Percentiles rank a stretch among this genome's conserved stretches.
Conservation (phyloP, 2,797 vertebrate genomes). For the Eremophila alpestris region DNA sequence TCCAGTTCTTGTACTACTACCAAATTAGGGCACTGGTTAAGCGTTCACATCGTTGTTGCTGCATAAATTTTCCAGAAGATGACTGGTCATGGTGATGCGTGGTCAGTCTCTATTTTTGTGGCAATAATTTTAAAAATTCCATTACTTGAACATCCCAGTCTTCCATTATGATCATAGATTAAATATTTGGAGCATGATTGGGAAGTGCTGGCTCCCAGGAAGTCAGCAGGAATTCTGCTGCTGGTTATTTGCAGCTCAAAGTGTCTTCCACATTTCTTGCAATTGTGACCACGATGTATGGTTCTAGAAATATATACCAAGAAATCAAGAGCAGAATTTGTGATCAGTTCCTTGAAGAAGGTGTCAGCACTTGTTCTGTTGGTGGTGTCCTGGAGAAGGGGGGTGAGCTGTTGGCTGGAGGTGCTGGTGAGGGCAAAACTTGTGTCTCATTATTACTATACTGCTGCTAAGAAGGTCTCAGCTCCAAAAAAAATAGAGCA, state of each 20-base stretch:
- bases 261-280: neutral
- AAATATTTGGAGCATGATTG: neutral
- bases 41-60: neutral
- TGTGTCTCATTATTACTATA: neutral
- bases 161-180: neutral
- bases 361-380: neutral
- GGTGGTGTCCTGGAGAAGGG: neutral
- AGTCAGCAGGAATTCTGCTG: neutral
- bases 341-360: neutral
- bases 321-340: neutral
- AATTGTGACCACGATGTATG: neutral
- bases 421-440: neutral
- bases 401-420: neutral
- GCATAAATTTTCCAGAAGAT: neutral
- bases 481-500: neutral
- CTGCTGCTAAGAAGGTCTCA: neutral
- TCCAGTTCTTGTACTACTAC: neutral
- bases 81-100: neutral
- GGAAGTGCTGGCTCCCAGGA: neutral
- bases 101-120: neutral
- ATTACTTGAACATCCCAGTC: neutral
- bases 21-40: neutral
- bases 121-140: neutral
- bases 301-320: neutral
- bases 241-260: neutral